These are phyloP conservation scores for Phyllotreta striolata DNA, from an alignment of 2,888 invertebrate species.

Conservation along the genomic window DNA sequence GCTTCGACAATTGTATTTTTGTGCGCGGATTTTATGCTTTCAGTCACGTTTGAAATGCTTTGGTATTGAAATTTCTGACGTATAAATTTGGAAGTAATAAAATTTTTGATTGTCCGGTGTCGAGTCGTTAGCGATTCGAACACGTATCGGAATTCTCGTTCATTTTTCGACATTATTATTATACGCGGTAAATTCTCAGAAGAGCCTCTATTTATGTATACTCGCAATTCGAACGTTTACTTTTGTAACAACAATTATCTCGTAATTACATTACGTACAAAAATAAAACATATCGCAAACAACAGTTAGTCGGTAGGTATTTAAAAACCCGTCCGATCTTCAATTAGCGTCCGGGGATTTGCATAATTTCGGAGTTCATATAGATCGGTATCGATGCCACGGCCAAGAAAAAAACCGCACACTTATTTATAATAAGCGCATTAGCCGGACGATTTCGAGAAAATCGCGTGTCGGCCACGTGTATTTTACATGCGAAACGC, in stretches of 20 bases:
- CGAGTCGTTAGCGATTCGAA: neutral
- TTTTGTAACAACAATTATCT: conserved; percentile 13
- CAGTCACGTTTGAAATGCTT: conserved; percentile 35
- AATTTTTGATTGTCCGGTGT: conserved; percentile 5
- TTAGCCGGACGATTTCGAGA: conserved; percentile 35
- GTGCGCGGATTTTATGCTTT: conserved; percentile 29
- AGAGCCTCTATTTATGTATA: no score
- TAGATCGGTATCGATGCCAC: conserved; percentile 34
- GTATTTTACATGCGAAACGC: conserved; percentile 38
- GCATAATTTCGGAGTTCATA: conserved; percentile 42
- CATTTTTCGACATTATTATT: neutral
- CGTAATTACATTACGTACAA: conserved; percentile 5
- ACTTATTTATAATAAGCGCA: conserved; percentile 36
- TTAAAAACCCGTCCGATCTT: conserved; percentile 22
- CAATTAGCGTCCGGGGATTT: conserved; percentile 33
- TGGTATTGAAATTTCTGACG: conserved; percentile 10
- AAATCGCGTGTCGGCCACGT: conserved; percentile 42
- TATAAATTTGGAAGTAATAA: conserved; percentile 16
- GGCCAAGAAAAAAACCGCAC: conserved; percentile 29
- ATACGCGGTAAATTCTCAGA: no score
- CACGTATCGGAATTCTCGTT: neutral
- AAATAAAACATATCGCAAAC: conserved; percentile 17
- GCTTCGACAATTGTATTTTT: conserved; percentile 20
- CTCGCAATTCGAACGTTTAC: neutral
- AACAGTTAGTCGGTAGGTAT: conserved; percentile 18